Conservation (phyloP, 2,113 vertebrate genomes). For the Callochromis pleurospilus region DNA sequence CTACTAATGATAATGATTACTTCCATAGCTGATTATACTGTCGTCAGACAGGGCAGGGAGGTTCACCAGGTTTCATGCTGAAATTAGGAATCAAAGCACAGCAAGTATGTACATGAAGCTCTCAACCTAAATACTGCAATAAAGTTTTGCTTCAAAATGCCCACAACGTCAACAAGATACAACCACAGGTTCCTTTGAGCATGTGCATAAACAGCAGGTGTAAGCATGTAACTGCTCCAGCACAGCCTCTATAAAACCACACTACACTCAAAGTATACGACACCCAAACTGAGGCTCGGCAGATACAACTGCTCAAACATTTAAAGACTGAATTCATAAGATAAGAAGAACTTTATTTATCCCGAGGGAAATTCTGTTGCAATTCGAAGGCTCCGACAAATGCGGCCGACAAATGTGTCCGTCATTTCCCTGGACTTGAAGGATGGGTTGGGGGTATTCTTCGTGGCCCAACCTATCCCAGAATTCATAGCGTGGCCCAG, state of each 20-base stretch:
- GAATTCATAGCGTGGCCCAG: background rate
- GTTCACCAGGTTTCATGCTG: background rate
- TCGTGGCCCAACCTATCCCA: background rate
- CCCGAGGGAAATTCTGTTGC: background rate
- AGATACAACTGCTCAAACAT: background rate
- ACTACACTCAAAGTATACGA: background rate
- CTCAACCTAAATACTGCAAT: background rate
- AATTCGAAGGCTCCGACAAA: accelerated
- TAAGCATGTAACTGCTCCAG: background rate
- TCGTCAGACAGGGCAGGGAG: background rate
- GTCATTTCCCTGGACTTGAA: background rate
- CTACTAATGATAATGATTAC: background rate
- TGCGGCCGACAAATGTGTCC: background rate
- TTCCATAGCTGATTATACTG: background rate
- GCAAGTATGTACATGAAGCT: background rate
- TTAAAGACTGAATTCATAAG: background rate
- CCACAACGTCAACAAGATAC: background rate
- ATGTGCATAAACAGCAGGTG: background rate
- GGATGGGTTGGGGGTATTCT: background rate
- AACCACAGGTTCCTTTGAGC: background rate
- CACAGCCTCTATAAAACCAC: background rate
- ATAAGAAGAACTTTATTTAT: background rate
- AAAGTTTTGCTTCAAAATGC: background rate
- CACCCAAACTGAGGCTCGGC: background rate
- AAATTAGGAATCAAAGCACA: background rate